Percentiles rank a stretch among this genome's conserved stretches.
Conservation (phyloP, 2,797 vertebrate genomes). For the Lophura swinhoii region DNA sequence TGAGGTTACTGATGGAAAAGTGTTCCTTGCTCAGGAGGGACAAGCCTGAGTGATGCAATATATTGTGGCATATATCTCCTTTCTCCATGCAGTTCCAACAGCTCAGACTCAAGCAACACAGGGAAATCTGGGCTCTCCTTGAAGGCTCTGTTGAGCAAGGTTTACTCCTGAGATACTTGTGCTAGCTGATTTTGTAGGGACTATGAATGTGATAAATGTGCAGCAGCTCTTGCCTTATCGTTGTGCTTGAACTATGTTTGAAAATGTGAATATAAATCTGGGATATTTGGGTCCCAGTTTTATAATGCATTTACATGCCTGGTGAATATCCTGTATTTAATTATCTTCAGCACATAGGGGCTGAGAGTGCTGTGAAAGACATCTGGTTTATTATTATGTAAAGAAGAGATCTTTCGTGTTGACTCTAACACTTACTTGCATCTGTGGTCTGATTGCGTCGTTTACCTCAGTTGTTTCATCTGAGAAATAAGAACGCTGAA, state of each 20-base stretch:
- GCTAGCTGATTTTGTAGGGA: not conserved
- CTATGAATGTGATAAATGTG: not conserved
- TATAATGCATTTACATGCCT: not conserved
- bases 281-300: not conserved
- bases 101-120: not conserved
- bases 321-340: not conserved
- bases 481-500: constrained; percentile 7
- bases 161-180: not conserved
- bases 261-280: not conserved
- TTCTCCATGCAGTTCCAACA: not conserved
- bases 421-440: not conserved
- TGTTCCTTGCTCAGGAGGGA: not conserved
- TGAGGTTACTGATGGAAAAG: not conserved
- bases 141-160: not conserved
- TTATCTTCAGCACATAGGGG: not conserved
- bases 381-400: constrained; percentile 2
- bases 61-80: not conserved
- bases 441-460: not conserved
- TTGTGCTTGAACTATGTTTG: not conserved
- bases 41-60: not conserved
- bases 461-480: not conserved
- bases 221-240: not conserved
- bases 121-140: not conserved
- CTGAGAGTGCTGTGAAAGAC: not conserved
- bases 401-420: not conserved